A percentile compares a stretch with the other conserved stretches of the same genome.
Conservation (phyloP, 2,888 invertebrate species). For the Melanotus villosus region DNA sequence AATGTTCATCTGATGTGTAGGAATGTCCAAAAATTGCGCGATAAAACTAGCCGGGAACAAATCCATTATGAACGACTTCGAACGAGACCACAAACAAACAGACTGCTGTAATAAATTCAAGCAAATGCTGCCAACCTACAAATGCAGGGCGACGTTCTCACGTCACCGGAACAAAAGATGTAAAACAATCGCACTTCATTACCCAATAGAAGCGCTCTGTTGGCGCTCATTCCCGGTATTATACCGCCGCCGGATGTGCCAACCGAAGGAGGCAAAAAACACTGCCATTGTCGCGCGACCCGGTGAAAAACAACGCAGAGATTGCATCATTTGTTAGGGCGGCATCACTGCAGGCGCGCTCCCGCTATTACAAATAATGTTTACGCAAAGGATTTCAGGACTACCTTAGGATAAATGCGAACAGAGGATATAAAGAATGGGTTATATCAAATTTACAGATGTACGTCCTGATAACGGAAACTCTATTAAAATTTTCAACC, state of each 20-base stretch:
- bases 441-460: constrained; percentile 42
- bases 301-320: constrained; percentile 43
- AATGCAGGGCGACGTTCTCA: constrained; percentile 58
- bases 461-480: constrained; percentile 21
- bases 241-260: constrained; percentile 43
- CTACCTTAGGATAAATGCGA: constrained; percentile 30
- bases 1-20: not conserved
- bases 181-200: constrained; percentile 51
- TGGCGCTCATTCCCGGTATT: constrained; percentile 44
- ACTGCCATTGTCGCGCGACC: constrained; percentile 38
- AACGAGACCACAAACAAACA: constrained; percentile 38
- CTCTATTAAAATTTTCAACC: constrained; percentile 32
- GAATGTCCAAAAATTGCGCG: not conserved
- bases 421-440: constrained; percentile 31
- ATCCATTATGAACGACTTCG: constrained; percentile 34
- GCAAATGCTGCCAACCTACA: constrained; percentile 50
- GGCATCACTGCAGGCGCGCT: constrained; percentile 30
- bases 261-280: constrained; percentile 45
- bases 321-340: constrained; percentile 47
- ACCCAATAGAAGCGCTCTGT: constrained; percentile 49
- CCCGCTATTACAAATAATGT: constrained; percentile 41
- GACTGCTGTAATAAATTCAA: constrained; percentile 47
- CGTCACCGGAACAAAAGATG: constrained; percentile 51
- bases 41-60: constrained; percentile 19
- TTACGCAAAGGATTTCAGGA: constrained; percentile 41